Conservation (phyloP, 2,888 invertebrate genomes). For the Chloroclysta siterata region DNA sequence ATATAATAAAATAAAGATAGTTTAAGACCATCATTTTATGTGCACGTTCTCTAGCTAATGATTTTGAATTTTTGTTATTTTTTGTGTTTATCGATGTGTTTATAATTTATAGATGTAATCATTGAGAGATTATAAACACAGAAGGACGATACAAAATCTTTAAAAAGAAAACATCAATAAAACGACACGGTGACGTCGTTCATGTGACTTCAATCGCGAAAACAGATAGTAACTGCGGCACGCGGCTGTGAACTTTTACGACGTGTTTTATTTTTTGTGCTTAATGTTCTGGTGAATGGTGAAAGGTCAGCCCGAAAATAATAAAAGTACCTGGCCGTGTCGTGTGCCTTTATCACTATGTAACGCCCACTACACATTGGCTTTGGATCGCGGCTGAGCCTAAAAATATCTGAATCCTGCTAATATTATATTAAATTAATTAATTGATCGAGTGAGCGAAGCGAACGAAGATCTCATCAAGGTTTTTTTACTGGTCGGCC, state of each 20-base stretch:
- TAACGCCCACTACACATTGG: not conserved
- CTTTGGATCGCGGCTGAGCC: not conserved
- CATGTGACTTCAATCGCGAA: slow-evolving; percentile 27
- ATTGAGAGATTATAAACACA: too few relatives aligned
- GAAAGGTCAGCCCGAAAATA: slow-evolving; percentile 29
- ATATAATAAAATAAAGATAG: too few relatives aligned
- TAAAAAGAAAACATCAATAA: slow-evolving; percentile 6
- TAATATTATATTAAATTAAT: too few relatives aligned
- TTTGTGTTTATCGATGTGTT: too few relatives aligned
- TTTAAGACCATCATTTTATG: too few relatives aligned
- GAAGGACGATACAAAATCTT: not conserved
- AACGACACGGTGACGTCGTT: slow-evolving; percentile 5
- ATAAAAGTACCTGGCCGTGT: slow-evolving; percentile 17
- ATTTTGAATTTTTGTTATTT: too few relatives aligned
- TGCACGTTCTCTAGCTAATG: too few relatives aligned
- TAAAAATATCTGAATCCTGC: not conserved
- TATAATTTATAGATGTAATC: too few relatives aligned
- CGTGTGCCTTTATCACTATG: slow-evolving; percentile 7
- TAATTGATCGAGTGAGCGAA: too few relatives aligned
- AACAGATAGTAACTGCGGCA: slow-evolving; percentile 19
- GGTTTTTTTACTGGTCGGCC: too few relatives aligned
- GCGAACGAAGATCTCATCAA: too few relatives aligned
- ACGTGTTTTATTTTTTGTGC: slow-evolving; percentile 30
- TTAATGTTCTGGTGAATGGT: slow-evolving; percentile 27
- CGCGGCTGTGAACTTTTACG: slow-evolving; percentile 12